Evolutionary conservation across 1,140 invertebrate genomes (phyloP).

Genomic region (Drosophila rufa): DNA sequence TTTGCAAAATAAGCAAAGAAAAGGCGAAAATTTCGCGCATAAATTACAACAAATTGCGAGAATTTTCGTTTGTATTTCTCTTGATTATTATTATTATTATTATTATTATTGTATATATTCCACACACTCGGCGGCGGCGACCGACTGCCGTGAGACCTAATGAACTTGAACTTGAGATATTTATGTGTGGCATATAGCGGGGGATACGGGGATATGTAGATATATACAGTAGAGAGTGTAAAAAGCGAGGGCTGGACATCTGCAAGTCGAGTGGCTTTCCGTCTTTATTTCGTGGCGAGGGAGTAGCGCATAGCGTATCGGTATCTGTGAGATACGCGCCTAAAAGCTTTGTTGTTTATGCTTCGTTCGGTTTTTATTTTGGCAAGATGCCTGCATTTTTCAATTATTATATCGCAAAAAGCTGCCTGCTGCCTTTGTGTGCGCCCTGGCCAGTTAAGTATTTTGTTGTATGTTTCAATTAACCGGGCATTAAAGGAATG

Average conservation of each 20-base stretch:
- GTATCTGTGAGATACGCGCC: conserved; percentile 72
- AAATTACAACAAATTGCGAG: conserved; percentile 71
- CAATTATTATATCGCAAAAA: conserved; percentile 56
- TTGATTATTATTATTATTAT: conserved; percentile 6
- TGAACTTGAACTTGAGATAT: conserved; percentile 77
- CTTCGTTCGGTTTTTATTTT: conserved; percentile 33
- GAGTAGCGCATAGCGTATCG: conserved; percentile 30
- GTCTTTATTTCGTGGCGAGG: background rate
- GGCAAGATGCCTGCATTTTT: conserved; percentile 74
- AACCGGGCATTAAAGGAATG: conserved; percentile 79
- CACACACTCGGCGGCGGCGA: background rate
- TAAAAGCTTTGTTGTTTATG: conserved; percentile 82
- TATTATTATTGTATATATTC: conserved; percentile 6
- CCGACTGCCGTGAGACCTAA: conserved; percentile 46
- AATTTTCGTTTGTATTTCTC: background rate
- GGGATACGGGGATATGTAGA: background rate
- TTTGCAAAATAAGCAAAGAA: conserved; percentile 51
- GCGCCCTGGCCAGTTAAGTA: conserved; percentile 8
- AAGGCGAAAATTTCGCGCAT: conserved; percentile 52
- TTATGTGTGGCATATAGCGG: background rate
- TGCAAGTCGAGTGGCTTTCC: conserved; percentile 34
- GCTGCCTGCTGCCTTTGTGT: background rate
- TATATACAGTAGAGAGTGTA: background rate
- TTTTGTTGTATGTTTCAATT: conserved; percentile 67
- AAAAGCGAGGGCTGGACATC: conserved; percentile 12